Evolutionary conservation across 1,140 invertebrate species (phyloP).

Genomic region (Drosophila kohkoa): DNA sequence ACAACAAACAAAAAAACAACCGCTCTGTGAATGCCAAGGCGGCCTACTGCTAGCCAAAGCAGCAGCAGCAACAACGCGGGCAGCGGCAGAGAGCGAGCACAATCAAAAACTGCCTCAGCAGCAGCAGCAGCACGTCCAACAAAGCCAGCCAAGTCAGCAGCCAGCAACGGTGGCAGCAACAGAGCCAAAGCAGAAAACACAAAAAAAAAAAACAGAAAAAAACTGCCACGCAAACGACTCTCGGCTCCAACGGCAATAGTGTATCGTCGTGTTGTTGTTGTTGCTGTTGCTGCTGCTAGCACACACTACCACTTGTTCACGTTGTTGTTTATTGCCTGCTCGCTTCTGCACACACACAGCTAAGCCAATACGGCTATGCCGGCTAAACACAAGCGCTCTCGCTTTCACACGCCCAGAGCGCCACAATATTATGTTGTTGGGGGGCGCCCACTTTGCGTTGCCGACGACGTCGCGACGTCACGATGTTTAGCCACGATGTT

Average conservation of each 20-base stretch:
- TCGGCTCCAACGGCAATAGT: constrained; percentile 51
- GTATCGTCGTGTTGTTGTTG: constrained; percentile 16
- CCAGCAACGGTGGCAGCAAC: constrained; percentile 30
- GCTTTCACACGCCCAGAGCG: constrained; percentile 53
- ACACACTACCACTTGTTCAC: constrained; percentile 63
- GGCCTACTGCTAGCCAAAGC: constrained; percentile 40
- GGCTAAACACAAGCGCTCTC: constrained; percentile 55
- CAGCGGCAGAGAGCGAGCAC: constrained; percentile 19
- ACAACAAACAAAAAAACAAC: not conserved
- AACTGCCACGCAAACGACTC: constrained; percentile 67
- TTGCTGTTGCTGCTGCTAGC: constrained; percentile 15
- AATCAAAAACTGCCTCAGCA: constrained; percentile 23
- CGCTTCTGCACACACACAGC: constrained; percentile 30
- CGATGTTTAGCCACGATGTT: constrained; percentile 38
- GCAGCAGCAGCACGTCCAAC: constrained; percentile 27
- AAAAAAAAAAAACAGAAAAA: constrained; percentile 39
- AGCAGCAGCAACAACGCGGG: constrained; percentile 33
- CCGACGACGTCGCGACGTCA: constrained; percentile 14
- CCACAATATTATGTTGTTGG: constrained; percentile 56
- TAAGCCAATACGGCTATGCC: constrained; percentile 25
- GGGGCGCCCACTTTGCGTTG: constrained; percentile 33
- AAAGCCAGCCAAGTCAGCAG: constrained; percentile 8
- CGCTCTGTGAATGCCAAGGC: constrained; percentile 55
- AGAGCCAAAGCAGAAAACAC: constrained; percentile 29
- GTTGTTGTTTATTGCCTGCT: constrained; percentile 53